A percentile compares a stretch with the other conserved stretches of the same genome.
Evolutionary conservation across 2,113 vertebrate genomes (phyloP).

Genomic region (Oncorhynchus tshawytscha): DNA sequence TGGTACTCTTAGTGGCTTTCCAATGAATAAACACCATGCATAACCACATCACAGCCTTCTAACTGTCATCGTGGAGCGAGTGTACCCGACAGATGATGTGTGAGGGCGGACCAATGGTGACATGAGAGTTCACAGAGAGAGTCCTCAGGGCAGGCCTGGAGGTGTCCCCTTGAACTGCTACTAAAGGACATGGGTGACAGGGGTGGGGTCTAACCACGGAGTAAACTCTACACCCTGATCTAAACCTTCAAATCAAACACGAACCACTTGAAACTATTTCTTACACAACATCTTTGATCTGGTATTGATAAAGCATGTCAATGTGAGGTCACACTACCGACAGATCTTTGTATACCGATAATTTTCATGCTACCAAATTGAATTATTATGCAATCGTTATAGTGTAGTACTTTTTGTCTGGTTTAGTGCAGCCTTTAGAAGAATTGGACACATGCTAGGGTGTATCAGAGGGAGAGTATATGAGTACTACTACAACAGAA

Average conservation of each 20-base stretch:
- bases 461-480: too few relatives aligned
- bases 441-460: background rate
- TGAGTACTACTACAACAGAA: background rate
- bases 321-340: too few relatives aligned
- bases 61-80: constrained; percentile 70
- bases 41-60: constrained; percentile 69
- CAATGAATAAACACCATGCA: constrained; percentile 71
- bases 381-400: background rate
- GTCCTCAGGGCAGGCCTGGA: constrained; percentile 33
- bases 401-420: background rate
- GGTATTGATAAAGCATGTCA: too few relatives aligned
- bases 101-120: constrained; percentile 65
- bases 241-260: too few relatives aligned
- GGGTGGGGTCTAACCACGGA: background rate
- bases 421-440: background rate
- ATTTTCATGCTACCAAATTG: background rate
- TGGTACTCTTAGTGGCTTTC: constrained; percentile 73
- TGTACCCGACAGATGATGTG: constrained; percentile 69
- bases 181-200: constrained; percentile 31
- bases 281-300: background rate
- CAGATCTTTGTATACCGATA: background rate
- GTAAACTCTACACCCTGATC: background rate
- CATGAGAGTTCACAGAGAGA: constrained; percentile 53
- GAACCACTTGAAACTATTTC: background rate
- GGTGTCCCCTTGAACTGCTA: constrained; percentile 40